Evolutionary conservation across 2,113 vertebrate species (phyloP), one percentile per base, ranked within the genome.

Genomic region (Emydocephalus ijimae): DNA sequence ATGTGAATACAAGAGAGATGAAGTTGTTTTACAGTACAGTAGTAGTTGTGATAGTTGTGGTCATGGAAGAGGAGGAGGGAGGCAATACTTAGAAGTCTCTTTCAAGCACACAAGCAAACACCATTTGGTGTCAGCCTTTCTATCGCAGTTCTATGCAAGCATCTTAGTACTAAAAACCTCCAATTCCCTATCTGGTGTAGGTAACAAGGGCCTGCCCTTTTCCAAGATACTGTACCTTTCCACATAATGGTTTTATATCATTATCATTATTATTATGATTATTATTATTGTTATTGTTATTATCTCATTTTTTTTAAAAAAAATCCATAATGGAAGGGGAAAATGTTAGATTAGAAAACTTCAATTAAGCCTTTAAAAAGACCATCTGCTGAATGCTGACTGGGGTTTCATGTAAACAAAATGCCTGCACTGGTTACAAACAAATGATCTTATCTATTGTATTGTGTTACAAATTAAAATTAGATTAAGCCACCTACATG

Each of bases 351-450:
- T 97, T 95, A 96, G 94, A 97, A 96, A 96, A 97, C 97, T 96
- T 95, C 96, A 97, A 96, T 97, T 96, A 97, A 96, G 96, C 96
- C 96, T 97, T 96, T 97, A 97, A 96, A 97, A 95, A 96, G 96
- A 96, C 97, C 97, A 96, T 97, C 97, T 97, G 97, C 97, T 97
- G 95, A 97, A 96, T 95, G 96, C 96, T 97, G 98, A 98, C 97
- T 98, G 97, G 97, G 97, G 97, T 97, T 97, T 95, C 97, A 95
- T 98, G 98, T 98, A 98, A 98, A 98, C 98, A 98, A 98, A 98
- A 97, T 97, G 97, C 97, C 97, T 95, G 96, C 81, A 96, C 96
- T 94, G 95, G 95, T 97, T 97, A 96, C 97, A 97, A 97, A 97
- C 97, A 96, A 96, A 96, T 90, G 97, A 97, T 96, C 95, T 96